phyloP scores from a whole-genome alignment of 2,888 invertebrate species.

The Carterocephalus palaemon region DNA sequence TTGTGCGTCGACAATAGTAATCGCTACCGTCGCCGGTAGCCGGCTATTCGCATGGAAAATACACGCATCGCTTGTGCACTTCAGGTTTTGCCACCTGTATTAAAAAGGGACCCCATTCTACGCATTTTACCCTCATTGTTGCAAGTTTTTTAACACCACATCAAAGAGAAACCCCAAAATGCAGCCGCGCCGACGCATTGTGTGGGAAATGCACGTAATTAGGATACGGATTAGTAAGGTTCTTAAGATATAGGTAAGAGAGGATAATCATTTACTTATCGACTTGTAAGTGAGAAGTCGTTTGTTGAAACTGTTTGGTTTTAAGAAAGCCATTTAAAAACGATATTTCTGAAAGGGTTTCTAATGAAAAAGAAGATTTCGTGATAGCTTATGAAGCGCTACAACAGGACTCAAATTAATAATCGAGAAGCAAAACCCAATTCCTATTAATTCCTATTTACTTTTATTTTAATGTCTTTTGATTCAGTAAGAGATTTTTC shows the following conservation, averaged over 20 bases:
- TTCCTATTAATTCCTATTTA: too few species aligned
- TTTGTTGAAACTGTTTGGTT: slow-evolving; percentile 23
- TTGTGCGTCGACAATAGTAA: slow-evolving; percentile 19
- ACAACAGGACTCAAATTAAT: too few species aligned
- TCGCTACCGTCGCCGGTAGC: slow-evolving; percentile 36
- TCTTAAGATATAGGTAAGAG: slow-evolving; percentile 37
- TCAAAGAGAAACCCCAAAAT: slow-evolving; percentile 37
- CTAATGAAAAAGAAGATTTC: too few species aligned
- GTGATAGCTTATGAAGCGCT: too few species aligned
- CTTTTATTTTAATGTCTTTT: too few species aligned
- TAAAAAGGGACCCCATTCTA: slow-evolving; percentile 51
- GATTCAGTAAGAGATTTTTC: too few species aligned
- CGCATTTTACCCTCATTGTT: slow-evolving; percentile 52
- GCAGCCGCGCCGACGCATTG: slow-evolving; percentile 29
- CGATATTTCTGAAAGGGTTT: not conserved
- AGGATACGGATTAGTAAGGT: slow-evolving; percentile 45
- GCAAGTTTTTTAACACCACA: slow-evolving; percentile 46
- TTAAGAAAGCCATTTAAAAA: slow-evolving; percentile 27
- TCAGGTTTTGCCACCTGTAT: slow-evolving; percentile 70
- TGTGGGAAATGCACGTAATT: slow-evolving; percentile 50
- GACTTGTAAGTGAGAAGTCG: slow-evolving; percentile 42
- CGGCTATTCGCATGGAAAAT: slow-evolving; percentile 55
- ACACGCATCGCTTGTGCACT: slow-evolving; percentile 63
- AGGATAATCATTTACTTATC: slow-evolving; percentile 43
- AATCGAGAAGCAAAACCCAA: too few species aligned